Conservation (phyloP, 2,113 vertebrate genomes). For the Scophthalmus maximus region DNA sequence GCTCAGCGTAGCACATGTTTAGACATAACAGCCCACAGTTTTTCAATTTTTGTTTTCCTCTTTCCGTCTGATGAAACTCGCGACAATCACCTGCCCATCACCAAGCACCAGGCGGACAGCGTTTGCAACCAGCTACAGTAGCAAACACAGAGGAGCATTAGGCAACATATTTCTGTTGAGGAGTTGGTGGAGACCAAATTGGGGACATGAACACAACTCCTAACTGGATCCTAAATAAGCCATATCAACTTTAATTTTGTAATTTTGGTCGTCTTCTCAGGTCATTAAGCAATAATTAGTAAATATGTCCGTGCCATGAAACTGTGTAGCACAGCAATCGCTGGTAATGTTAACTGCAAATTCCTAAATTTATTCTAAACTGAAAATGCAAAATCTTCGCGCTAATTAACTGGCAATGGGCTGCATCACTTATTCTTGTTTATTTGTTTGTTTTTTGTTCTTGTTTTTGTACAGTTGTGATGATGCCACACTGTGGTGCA, state of each 20-base stretch:
- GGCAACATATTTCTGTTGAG: not conserved
- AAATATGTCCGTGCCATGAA: not conserved
- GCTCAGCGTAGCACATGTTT: too few relatives aligned
- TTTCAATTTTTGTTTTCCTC: too few relatives aligned
- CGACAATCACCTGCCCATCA: too few relatives aligned
- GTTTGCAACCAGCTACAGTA: too few relatives aligned
- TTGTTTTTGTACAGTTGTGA: too few relatives aligned
- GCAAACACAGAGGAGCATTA: not conserved
- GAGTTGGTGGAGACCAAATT: not conserved
- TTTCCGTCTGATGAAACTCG: too few relatives aligned
- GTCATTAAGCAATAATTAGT: not conserved
- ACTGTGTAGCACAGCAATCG: not conserved
- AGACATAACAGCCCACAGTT: too few relatives aligned
- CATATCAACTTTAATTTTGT: not conserved
- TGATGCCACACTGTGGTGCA: not conserved
- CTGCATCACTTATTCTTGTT: not conserved
- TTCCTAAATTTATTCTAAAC: not conserved
- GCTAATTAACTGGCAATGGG: slow-evolving; percentile 3
- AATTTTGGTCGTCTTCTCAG: not conserved
- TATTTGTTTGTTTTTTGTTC: too few relatives aligned
- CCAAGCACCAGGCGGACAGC: too few relatives aligned
- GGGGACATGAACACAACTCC: too few relatives aligned
- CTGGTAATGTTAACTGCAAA: not conserved
- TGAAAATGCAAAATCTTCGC: not conserved
- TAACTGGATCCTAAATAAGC: too few relatives aligned